A percentile compares a stretch with the other conserved stretches of the same genome.
Evolutionary conservation across 2,888 invertebrate genomes (phyloP).

Genomic region (Agrochola circellaris): DNA sequence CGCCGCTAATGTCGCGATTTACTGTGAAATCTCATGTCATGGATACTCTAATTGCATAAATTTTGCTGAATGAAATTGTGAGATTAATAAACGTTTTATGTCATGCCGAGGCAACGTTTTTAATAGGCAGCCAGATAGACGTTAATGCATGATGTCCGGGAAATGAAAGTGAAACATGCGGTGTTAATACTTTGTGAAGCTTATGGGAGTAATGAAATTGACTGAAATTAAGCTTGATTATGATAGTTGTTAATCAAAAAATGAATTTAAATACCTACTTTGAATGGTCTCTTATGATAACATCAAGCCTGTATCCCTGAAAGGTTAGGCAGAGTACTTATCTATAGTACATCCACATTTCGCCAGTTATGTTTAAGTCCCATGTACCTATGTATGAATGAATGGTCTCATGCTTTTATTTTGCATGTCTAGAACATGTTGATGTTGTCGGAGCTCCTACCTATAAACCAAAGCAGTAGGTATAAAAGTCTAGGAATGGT

Average conservation of each 20-base stretch:
- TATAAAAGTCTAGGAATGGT: too few relatives aligned
- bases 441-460: neutral
- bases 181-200: slow-evolving; percentile 46
- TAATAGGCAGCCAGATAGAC: slow-evolving; percentile 54
- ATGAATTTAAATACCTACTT: neutral
- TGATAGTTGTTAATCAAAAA: slow-evolving; percentile 1
- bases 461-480: neutral
- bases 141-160: slow-evolving; percentile 43
- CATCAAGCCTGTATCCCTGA: too few relatives aligned
- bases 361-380: neutral
- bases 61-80: slow-evolving; percentile 49
- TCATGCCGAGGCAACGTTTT: slow-evolving; percentile 47
- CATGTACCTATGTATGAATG: neutral
- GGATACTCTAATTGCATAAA: slow-evolving; percentile 56
- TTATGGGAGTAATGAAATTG: slow-evolving; percentile 9
- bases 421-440: neutral
- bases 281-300: too few relatives aligned
- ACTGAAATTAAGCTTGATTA: slow-evolving; percentile 12
- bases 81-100: slow-evolving; percentile 54
- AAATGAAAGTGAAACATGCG: slow-evolving; percentile 50
- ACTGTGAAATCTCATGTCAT: slow-evolving; percentile 67
- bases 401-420: neutral
- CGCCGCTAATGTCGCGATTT: slow-evolving; percentile 70
- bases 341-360: neutral
- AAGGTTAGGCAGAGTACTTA: too few relatives aligned